Evolutionary conservation across 2,888 invertebrate genomes (phyloP), one percentile per base, ranked within the genome.

Genomic region (Drosophila nr. fundita): DNA sequence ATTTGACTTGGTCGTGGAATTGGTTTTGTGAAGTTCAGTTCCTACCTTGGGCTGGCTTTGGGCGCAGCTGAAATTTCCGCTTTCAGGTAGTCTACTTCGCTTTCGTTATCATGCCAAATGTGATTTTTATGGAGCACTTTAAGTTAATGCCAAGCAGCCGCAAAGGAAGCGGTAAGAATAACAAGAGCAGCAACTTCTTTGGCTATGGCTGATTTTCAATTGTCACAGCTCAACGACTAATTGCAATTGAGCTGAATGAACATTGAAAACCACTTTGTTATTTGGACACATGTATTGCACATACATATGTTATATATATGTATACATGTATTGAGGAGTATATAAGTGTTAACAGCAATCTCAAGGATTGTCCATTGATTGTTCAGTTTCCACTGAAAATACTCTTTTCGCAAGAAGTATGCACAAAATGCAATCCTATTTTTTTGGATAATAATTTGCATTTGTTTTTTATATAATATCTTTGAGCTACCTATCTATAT

Each of bases 101-200:
- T 54, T 69, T 67, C 49, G 59, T 90, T 85, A 85, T 85, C 86
- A 90, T 83, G 71, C 88, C 72, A 85, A 85, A 85, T 85, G 85
- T 82, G 90, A 83, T 85, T 85, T 85, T 85, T 85, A 85, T 78
- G 85, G 78, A 67, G 80, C 85, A 86, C 83, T 85, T 85, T 85
- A 77, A 77, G 88, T 85, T 82, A 88, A 84, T 79, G 80, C 85
- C 29, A 18, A 42, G 57, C 57, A 57, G 57, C 57, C 60, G 11
- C 58, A 49, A 38, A 48, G 40, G 50, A 77, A 71, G 70, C 72
- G 72, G 57, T 64, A 27, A 13, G 24, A 13, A 38, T 45, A 62
- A 6, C 49, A 57, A 40, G 38, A 68, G 32, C 80, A 68, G 68
- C 73, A 78, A 66, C 63, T 70, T 38, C 48, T 68, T 75, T 73